Conservation (phyloP, 2,797 vertebrate species). For the Gymnopithys bicolor region DNA sequence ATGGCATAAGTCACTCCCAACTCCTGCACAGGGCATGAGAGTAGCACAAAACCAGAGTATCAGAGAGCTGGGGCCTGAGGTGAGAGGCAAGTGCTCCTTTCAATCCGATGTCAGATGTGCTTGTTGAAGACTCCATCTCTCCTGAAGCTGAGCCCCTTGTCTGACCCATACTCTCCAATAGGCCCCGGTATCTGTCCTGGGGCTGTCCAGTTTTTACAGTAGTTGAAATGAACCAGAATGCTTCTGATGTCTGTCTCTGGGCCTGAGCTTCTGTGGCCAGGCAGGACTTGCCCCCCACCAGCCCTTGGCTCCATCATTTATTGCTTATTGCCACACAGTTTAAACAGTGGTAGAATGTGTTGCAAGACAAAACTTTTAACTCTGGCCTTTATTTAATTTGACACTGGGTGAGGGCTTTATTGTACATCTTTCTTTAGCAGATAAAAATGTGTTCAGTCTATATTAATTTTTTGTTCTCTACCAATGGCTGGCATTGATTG, state of each 20-base stretch:
- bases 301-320: constrained; percentile 13
- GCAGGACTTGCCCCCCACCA: background rate
- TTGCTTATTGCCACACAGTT: constrained; percentile 36
- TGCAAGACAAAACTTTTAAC: constrained; percentile 22
- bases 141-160: background rate
- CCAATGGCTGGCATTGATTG: constrained; percentile 30
- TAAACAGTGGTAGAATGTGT: constrained; percentile 30
- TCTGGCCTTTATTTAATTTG: constrained; percentile 38
- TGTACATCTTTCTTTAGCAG: constrained; percentile 27
- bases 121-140: background rate
- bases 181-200: background rate
- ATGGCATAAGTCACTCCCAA: background rate
- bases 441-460: constrained; percentile 11
- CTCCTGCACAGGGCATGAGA: background rate
- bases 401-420: constrained; percentile 4
- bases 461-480: constrained; percentile 40
- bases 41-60: background rate
- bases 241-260: background rate
- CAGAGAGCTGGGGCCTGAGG: background rate
- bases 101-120: fast-evolving
- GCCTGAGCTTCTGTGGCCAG: background rate
- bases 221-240: background rate
- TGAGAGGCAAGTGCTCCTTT: background rate
- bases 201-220: background rate
- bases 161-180: background rate